Conservation (phyloP, 2,113 vertebrate species). For the Platichthys flesus region DNA sequence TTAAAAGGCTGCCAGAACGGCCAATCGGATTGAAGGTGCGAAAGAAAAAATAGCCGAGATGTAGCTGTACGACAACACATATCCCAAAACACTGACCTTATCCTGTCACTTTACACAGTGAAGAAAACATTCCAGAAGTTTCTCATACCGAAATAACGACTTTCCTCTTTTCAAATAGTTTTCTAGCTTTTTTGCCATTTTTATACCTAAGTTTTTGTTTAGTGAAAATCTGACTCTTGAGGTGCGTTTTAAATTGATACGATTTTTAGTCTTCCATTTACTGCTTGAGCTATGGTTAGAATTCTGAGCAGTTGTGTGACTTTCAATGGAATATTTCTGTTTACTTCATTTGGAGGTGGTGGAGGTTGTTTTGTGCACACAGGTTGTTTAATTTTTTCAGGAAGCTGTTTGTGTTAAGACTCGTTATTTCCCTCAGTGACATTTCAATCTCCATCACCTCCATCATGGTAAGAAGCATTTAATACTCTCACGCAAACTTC, state of each 20-base stretch:
- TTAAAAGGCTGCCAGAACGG: slow-evolving; percentile 88
- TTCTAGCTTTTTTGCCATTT: slow-evolving; percentile 60
- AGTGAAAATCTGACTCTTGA: slow-evolving; percentile 22
- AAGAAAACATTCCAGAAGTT: slow-evolving; percentile 70
- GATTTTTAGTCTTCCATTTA: slow-evolving; percentile 65
- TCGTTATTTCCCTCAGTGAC: not conserved
- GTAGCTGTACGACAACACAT: slow-evolving; percentile 66
- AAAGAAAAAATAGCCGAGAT: slow-evolving; percentile 46
- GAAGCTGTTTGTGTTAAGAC: not conserved
- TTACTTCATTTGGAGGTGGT: slow-evolving; percentile 6
- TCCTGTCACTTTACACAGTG: slow-evolving; percentile 59
- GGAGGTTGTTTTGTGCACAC: slow-evolving; percentile 4
- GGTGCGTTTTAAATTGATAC: slow-evolving; percentile 27
- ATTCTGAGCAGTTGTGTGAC: not conserved
- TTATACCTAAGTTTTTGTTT: slow-evolving; percentile 47
- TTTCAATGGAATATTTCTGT: too few relatives aligned
- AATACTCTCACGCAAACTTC: not conserved
- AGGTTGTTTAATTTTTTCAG: not conserved
- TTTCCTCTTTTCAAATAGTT: slow-evolving; percentile 33
- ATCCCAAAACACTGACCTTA: slow-evolving; percentile 57
- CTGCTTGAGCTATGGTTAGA: slow-evolving; percentile 46
- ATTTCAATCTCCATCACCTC: slow-evolving; percentile 1
- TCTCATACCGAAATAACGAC: slow-evolving; percentile 29
- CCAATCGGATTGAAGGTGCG: slow-evolving; percentile 87
- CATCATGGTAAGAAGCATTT: slow-evolving; percentile 37